Evolutionary conservation across 2,113 vertebrate genomes (phyloP).

Genomic region (Mesitornis unicolor): DNA sequence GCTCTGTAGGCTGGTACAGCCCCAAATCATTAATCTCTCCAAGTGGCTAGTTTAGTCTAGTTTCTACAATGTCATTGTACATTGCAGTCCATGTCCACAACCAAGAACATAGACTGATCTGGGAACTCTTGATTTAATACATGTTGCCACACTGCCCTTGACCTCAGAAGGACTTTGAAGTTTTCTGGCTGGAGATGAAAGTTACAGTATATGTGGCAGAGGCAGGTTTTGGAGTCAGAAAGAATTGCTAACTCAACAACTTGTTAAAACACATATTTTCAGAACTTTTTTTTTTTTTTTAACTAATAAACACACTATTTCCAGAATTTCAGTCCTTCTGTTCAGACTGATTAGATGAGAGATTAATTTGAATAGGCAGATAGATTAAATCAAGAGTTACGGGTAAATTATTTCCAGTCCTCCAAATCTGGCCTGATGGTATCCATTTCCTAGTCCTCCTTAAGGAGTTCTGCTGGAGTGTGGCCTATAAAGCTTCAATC

Average conservation of each 20-base stretch:
- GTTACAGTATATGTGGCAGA: constrained; percentile 40
- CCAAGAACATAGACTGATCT: neutral
- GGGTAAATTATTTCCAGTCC: constrained; percentile 61
- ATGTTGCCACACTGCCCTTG: constrained; percentile 42
- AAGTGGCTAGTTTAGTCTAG: neutral
- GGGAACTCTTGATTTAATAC: constrained; percentile 54
- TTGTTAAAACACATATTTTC: constrained; percentile 44
- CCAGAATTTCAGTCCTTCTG: constrained; percentile 23
- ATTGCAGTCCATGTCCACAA: constrained; percentile 4
- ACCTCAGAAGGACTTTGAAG: constrained; percentile 45
- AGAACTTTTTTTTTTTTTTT: neutral
- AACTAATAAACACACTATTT: constrained; percentile 41
- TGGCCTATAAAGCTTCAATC: neutral
- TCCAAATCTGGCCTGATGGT: constrained; percentile 37
- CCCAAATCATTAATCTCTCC: constrained; percentile 1
- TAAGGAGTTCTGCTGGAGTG: constrained; percentile 1
- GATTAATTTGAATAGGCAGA: constrained; percentile 59
- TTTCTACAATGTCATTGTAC: neutral
- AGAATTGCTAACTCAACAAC: constrained; percentile 48
- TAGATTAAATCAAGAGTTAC: constrained; percentile 54
- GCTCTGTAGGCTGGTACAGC: neutral
- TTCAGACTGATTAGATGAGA: constrained; percentile 55
- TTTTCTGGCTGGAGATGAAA: constrained; percentile 66
- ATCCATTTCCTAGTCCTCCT: constrained; percentile 55
- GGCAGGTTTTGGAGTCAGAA: neutral